Evolutionary conservation across 1,140 invertebrate genomes (phyloP), one percentile per base, ranked within the genome.

Genomic region (Globodera rostochiensis): DNA sequence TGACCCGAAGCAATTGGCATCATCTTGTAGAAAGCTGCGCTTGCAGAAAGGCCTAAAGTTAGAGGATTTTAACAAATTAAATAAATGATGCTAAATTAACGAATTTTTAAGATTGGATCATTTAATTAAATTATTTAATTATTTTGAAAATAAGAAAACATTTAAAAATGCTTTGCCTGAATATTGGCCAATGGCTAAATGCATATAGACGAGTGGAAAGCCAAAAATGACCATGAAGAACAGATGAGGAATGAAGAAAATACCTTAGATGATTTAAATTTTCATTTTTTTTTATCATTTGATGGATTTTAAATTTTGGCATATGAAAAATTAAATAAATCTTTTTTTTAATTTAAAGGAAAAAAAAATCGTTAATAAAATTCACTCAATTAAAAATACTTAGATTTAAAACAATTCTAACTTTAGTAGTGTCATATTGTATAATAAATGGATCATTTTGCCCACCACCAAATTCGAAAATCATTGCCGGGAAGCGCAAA

Each of bases 181-280:
- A 81, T 87, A 89, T 79, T 89, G 88, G 53, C 88, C 88, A 74
- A 89, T 87, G 53, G 79, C 82, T 45, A 82, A 53, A 19, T 82
- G 81, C 81, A 89, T 85, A 70, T 87, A 90, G 21, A 90, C 88
- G 47, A 89, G 73, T 4, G 88, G 88, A 57, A 89, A 77, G 60
- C 88, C 88, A 76, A 89, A 88, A n/a, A 90, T 74, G 57, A 84
- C 60, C 25, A 90, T 76, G 57, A 74, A 89, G 7, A 90, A 77
- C 13, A 90, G 73, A 74, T 89, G 90, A 11, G 88, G 88, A 50
- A 89, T 87, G 66, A 89, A 88, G 60, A 89, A 89, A 7, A 84
- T 81, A 45, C 87, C 86, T 87, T 60, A 69, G 79, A 60, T 19
- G 2, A 19, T 15, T n/a, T 4, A 64, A 64, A 19, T 64, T 6